A percentile compares a stretch with the other conserved stretches of the same genome.
Conservation (phyloP, 2,888 invertebrate genomes). For the Tachina fera region DNA sequence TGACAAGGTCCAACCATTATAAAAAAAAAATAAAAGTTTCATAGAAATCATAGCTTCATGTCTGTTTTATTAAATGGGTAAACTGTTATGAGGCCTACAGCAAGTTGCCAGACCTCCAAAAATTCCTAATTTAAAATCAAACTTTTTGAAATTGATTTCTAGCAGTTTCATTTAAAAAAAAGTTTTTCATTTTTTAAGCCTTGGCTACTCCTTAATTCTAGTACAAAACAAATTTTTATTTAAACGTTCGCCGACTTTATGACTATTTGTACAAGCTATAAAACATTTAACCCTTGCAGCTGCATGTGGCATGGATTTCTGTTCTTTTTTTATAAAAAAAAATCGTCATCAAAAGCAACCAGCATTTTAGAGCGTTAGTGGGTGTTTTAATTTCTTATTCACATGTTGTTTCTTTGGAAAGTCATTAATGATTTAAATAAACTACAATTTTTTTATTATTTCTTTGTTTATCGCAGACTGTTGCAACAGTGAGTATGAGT, state of each 20-base stretch:
- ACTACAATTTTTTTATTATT: constrained; percentile 35
- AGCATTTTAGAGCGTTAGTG: constrained; percentile 15
- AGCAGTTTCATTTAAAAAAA: background rate
- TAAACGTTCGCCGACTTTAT: background rate
- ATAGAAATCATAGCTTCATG: too few relatives aligned
- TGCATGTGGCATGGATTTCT: background rate
- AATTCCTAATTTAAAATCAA: too few relatives aligned
- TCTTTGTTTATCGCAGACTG: constrained; percentile 28
- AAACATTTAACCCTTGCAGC: constrained; percentile 37
- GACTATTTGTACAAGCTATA: constrained; percentile 11
- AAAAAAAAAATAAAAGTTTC: too few relatives aligned
- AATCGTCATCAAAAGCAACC: background rate
- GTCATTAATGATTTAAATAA: constrained; percentile 30
- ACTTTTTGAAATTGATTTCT: too few relatives aligned
- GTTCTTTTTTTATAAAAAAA: constrained; percentile 14
- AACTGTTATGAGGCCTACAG: too few relatives aligned
- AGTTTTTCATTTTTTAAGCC: background rate
- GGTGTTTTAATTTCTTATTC: constrained; percentile 48
- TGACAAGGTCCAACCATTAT: too few relatives aligned
- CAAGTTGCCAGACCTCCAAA: too few relatives aligned
- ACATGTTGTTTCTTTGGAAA: constrained; percentile 33
- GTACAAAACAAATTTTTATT: constrained; percentile 1
- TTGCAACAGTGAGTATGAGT: constrained; percentile 1
- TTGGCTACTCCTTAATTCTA: background rate
- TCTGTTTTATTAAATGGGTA: too few relatives aligned